Evolutionary conservation across 2,888 invertebrate genomes (phyloP).

Genomic region (Hydrotaea cyrtoneurina): DNA sequence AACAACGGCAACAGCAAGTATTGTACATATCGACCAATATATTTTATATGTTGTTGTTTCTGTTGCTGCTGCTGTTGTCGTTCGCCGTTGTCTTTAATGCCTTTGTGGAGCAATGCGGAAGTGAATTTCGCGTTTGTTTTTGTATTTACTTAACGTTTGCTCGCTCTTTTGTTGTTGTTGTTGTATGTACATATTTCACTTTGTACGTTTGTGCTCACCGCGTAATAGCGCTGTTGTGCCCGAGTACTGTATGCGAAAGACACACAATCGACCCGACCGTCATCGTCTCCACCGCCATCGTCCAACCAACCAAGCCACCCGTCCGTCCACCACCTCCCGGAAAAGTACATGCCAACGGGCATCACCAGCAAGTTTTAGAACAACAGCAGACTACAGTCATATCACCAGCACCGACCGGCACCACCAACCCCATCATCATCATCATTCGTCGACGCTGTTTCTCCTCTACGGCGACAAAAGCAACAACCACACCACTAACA

Average conservation of each 20-base stretch:
- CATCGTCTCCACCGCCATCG: slow-evolving; percentile 61
- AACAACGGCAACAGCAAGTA: slow-evolving; percentile 57
- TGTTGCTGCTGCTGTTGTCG: slow-evolving; percentile 64
- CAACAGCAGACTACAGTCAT: slow-evolving; percentile 53
- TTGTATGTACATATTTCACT: slow-evolving; percentile 59
- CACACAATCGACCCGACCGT: slow-evolving; percentile 44
- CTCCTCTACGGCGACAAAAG: neutral
- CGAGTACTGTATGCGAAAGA: slow-evolving; percentile 51
- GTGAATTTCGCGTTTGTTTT: slow-evolving; percentile 78
- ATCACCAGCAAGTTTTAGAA: slow-evolving; percentile 45
- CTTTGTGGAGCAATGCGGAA: slow-evolving; percentile 81
- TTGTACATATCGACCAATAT: slow-evolving; percentile 67
- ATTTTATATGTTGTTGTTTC: slow-evolving; percentile 62
- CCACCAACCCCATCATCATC: slow-evolving; percentile 30
- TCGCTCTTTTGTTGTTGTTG: slow-evolving; percentile 53
- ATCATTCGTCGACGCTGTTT: slow-evolving; percentile 11
- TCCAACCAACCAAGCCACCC: slow-evolving; percentile 60
- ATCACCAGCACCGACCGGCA: slow-evolving; percentile 36
- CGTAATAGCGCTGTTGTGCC: slow-evolving; percentile 48
- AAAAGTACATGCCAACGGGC: slow-evolving; percentile 18
- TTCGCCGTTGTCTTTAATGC: slow-evolving; percentile 71
- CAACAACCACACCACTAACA: slow-evolving; percentile 33
- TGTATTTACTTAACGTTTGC: slow-evolving; percentile 64
- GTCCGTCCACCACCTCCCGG: slow-evolving; percentile 47
- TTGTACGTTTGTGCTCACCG: slow-evolving; percentile 59